Evolutionary conservation across 2,797 vertebrate genomes (phyloP).

Genomic region (Alfaro cultratus): DNA sequence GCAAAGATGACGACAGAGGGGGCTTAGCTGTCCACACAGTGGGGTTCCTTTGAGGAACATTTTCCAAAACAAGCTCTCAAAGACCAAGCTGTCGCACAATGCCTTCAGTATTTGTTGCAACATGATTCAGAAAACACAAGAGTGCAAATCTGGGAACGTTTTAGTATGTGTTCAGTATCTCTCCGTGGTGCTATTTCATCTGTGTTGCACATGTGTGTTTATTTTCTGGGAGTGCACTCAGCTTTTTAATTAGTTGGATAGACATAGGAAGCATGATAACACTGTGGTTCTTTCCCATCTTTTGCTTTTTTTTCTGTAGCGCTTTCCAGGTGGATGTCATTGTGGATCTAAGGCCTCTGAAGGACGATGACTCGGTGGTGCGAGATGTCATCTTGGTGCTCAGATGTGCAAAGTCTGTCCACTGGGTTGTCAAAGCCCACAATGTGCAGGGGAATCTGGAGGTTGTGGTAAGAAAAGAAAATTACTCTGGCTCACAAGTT

Average conservation of each 20-base stretch:
- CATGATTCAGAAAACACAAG: slow-evolving; percentile 39
- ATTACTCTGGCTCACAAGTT: not conserved
- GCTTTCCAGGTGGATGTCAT: slow-evolving; percentile 97
- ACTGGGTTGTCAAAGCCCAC: slow-evolving; percentile 94
- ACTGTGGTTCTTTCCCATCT: slow-evolving; percentile 53
- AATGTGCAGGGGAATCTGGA: slow-evolving; percentile 86
- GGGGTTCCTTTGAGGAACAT: slow-evolving; percentile 48
- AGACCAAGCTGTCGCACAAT: slow-evolving; percentile 47
- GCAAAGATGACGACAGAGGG: slow-evolving; percentile 15
- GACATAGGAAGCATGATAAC: slow-evolving; percentile 84
- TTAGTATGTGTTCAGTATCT: slow-evolving; percentile 54
- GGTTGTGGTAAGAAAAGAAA: slow-evolving; percentile 85
- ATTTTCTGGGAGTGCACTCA: slow-evolving; percentile 85
- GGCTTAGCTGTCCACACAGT: slow-evolving; percentile 30
- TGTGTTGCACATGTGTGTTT: slow-evolving; percentile 85
- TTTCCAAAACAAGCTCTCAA: slow-evolving; percentile 54
- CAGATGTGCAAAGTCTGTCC: slow-evolving; percentile 92
- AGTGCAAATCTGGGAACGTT: slow-evolving; percentile 43
- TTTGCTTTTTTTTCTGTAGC: slow-evolving; percentile 69
- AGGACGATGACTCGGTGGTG: slow-evolving; percentile 77
- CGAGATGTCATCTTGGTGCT: slow-evolving; percentile 89
- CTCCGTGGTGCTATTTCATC: slow-evolving; percentile 74
- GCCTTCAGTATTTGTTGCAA: slow-evolving; percentile 36
- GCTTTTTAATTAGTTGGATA: slow-evolving; percentile 93
- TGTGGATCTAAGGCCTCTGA: slow-evolving; percentile 89